Evolutionary conservation across 1,140 invertebrate genomes (phyloP).

Genomic region (Gyrodactylus salaris): DNA sequence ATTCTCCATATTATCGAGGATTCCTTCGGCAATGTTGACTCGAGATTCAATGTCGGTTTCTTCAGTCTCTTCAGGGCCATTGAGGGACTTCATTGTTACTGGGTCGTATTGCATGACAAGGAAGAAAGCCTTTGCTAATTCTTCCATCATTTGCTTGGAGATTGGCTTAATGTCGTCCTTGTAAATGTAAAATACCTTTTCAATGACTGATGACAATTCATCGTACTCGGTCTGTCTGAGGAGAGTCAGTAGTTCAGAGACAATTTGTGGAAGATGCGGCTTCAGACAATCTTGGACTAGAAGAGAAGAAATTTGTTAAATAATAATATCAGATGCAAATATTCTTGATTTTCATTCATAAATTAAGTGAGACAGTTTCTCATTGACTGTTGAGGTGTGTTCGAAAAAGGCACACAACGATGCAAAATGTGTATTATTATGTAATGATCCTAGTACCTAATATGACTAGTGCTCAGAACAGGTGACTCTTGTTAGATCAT

Average conservation of each 20-base stretch:
- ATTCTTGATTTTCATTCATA: no score
- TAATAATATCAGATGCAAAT: no score
- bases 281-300: background rate
- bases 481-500: no score
- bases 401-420: no score
- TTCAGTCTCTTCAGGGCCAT: background rate
- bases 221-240: slow-evolving; percentile 89
- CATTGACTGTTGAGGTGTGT: no score
- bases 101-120: background rate
- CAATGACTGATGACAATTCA: slow-evolving; percentile 69
- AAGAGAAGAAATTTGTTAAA: no score
- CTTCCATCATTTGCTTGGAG: background rate
- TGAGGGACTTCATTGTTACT: background rate
- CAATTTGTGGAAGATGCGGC: background rate
- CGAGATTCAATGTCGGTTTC: background rate
- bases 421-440: no score
- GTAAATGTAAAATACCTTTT: slow-evolving; percentile 36
- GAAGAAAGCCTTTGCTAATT: background rate
- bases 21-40: background rate
- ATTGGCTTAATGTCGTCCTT: background rate
- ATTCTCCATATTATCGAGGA: background rate
- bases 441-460: no score
- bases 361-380: no score
- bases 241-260: slow-evolving; percentile 35
- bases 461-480: no score